Conservation (phyloP, 2,888 invertebrate species). For the Xestoiulus laeticollis region DNA sequence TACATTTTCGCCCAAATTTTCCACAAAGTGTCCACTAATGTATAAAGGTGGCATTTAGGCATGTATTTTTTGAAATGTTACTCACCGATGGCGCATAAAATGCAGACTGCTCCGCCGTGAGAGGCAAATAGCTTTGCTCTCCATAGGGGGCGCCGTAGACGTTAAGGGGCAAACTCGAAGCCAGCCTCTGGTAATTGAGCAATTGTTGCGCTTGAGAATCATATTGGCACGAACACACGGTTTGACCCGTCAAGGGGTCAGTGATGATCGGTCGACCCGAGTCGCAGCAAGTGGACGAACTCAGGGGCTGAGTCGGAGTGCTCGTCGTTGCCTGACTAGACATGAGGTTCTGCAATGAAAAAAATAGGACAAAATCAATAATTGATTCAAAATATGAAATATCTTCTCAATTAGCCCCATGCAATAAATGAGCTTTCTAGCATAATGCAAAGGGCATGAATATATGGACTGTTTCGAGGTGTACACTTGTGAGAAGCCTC, state of each 20-base stretch:
- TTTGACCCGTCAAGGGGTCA: slow-evolving; percentile 87
- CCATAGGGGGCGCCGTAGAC: slow-evolving; percentile 61
- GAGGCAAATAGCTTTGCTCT: slow-evolving; percentile 63
- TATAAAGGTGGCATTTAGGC: not conserved
- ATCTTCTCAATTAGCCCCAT: not conserved
- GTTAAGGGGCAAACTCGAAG: slow-evolving; percentile 67
- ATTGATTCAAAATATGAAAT: not conserved
- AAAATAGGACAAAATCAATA: not conserved
- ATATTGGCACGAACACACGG: slow-evolving; percentile 86
- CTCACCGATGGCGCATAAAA: slow-evolving; percentile 66
- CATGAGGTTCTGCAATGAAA: slow-evolving; percentile 49
- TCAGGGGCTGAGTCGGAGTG: slow-evolving; percentile 60
- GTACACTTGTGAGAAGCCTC: too few species aligned
- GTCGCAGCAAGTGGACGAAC: slow-evolving; percentile 76
- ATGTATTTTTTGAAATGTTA: slow-evolving; percentile 51
- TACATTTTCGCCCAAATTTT: too few species aligned
- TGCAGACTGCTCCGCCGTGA: slow-evolving; percentile 63
- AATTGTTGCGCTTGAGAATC: slow-evolving; percentile 70
- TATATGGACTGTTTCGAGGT: too few species aligned
- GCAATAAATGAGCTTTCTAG: too few species aligned
- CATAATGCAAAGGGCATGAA: too few species aligned
- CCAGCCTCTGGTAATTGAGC: slow-evolving; percentile 83
- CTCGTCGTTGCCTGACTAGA: slow-evolving; percentile 56
- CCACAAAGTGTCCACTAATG: too few species aligned
- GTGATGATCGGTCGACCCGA: slow-evolving; percentile 90